Evolutionary conservation across 2,797 vertebrate genomes (phyloP), one percentile per base, ranked within the genome.

Genomic region (Myotis myotis): DNA sequence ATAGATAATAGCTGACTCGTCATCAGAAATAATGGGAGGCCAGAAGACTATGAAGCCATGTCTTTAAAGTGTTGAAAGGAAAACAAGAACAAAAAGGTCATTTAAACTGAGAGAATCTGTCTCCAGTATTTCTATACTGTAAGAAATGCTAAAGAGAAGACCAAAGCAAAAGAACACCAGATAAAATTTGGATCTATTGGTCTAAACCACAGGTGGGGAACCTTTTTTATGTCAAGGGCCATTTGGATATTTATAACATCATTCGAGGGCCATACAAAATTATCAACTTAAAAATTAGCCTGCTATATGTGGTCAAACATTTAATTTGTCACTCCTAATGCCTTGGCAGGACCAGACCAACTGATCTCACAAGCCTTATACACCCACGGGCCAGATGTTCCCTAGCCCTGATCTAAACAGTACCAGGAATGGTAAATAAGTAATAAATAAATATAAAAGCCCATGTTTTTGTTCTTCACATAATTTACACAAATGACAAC

Each of bases 401-500:
- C 60, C 60, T 62, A 30, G 28, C 60, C 12, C 12, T 62, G 60
- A 62, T 62, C 60, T 62, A 88, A 44, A 78, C 8, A 87, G 33
- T 74, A 71, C 23, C 20, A 93, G 30, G 49, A 53, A 82, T 17
- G 30, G 25, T 71, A 72, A 92, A 20, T 89, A 66, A 89, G 30
- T 74, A 28, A 64, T 7, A 64, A n/a, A 25, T 71, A 95, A 75
- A 83, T 22, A 88, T 28, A 64, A 81, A 82, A 68, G 47, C 9
- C 55, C 38, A 11, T 17, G n/a, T 49, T 89, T 82, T 87, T 38
- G 44, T 38, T 84, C 62, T 66, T 87, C 28, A 83, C 49, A 89
- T 62, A 75, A 72, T 72, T 76, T 91, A 68, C n/a, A 70, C 68
- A 47, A 66, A 93, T n/a, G 53, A 75, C 20, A 94, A 71, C 38